A percentile compares a stretch with the other conserved stretches of the same genome.
phyloP scores from a whole-genome alignment of 2,797 vertebrate genomes.

The Halcyon smyrnensis region DNA sequence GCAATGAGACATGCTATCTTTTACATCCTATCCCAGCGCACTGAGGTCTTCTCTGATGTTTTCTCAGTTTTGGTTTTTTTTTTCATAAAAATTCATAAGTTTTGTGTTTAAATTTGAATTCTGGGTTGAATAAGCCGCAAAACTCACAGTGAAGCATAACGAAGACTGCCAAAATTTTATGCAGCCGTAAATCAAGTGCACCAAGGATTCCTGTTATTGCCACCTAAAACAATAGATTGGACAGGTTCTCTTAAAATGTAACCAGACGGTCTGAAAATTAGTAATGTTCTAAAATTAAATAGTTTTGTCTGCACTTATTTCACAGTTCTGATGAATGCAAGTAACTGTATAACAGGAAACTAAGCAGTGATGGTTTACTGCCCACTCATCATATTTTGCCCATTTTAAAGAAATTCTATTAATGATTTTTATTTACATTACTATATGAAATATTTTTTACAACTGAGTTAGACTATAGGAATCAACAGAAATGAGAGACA shows the following conservation, averaged over 20 bases:
- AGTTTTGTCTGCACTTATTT: neutral
- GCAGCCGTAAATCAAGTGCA: neutral
- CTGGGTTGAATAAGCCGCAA: neutral
- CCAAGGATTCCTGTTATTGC: neutral
- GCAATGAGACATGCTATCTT: neutral
- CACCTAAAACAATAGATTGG: neutral
- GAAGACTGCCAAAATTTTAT: neutral
- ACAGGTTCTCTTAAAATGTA: neutral
- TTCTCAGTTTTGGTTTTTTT: constrained; percentile 18
- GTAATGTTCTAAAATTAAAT: neutral
- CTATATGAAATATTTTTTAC: neutral
- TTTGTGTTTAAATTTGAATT: neutral
- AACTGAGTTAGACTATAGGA: neutral
- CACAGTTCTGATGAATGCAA: neutral
- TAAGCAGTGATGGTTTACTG: neutral
- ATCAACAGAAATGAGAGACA: neutral
- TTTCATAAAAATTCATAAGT: neutral
- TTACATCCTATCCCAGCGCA: neutral
- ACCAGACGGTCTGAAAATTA: neutral
- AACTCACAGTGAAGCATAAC: neutral
- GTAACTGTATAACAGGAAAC: neutral
- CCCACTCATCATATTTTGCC: neutral
- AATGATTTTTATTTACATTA: neutral
- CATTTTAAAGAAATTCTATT: neutral
- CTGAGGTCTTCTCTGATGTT: neutral